phyloP scores from a whole-genome alignment of 2,113 vertebrate species.

The Microtus oregoni region DNA sequence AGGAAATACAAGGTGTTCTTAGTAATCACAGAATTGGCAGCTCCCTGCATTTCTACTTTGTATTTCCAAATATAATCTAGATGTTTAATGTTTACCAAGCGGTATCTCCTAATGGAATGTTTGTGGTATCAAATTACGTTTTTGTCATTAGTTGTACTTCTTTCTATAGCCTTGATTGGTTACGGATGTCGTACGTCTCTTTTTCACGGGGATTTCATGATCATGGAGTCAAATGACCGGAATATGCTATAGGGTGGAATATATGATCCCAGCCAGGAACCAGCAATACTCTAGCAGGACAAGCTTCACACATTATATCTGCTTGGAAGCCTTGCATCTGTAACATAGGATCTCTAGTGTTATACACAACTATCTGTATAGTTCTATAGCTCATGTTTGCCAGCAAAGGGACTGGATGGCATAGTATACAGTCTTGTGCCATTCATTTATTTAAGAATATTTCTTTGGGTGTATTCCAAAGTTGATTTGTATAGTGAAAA shows the following conservation, averaged over 20 bases:
- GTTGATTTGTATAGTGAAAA: background rate
- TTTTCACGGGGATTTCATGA: background rate
- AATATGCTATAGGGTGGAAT: background rate
- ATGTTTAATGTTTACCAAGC: constrained; percentile 16
- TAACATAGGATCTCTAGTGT: background rate
- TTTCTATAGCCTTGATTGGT: background rate
- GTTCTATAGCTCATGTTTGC: background rate
- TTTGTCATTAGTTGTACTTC: background rate
- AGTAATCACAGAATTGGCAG: constrained; percentile 4
- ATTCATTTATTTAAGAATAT: background rate
- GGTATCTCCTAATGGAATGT: background rate
- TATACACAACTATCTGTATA: background rate
- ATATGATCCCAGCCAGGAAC: background rate
- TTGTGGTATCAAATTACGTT: background rate
- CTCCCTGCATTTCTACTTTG: background rate
- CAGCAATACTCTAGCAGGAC: background rate
- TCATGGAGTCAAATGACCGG: background rate
- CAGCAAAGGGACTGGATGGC: background rate
- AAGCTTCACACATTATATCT: rapidly evolving
- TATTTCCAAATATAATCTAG: constrained; percentile 33
- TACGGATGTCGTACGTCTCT: background rate
- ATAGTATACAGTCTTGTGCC: background rate
- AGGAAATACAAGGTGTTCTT: constrained; percentile 56
- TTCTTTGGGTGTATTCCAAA: background rate
- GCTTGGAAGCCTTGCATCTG: background rate